Evolutionary conservation across 2,113 vertebrate species (phyloP), one percentile per base, ranked within the genome.

Genomic region (Trogon melanurus): DNA sequence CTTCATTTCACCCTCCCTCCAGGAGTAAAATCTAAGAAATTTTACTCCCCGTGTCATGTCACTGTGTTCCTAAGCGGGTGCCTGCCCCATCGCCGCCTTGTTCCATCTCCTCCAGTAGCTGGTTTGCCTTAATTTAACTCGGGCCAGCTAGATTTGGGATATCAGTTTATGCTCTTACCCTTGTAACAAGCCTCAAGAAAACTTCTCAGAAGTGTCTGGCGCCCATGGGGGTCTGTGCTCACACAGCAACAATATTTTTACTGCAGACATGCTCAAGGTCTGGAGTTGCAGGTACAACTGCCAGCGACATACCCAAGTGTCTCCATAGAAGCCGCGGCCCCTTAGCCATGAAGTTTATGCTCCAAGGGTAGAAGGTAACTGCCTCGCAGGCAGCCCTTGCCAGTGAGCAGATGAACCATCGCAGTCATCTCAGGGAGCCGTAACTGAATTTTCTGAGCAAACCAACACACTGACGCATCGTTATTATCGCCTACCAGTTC

Each of bases 41-140:
- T 13, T 41, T 41, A 41, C 41, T 41, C 41, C 23, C 0, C 19
- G 5, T 56, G 0, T 11, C 2, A 10, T 2, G 23, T 9, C 0
- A 0, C 47, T 17, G 73, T 0, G 6, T 27, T 22, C 58, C 47
- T 9, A 11, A 2, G 6, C 1, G 3, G 30, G 48, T 6, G 13
- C 22, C 25, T 26, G 26, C 2, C 80, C 36, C 57, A 30, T 5
- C 53, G n/a, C 8, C 17, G 16, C 18, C n/a, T 23, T 44, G 7
- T 7, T 32, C 11, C 38, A 50, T 8, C 57, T 48, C 23, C 23
- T 85, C 75, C 61, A 69, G 51, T 51, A 81, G 25, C 65, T 51
- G 16, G 1, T 76, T 65, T 78, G 58, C 36, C 41, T 61, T 9
- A 13, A 38, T 67, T 73, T n/a, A 54, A 32, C 12, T 15, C 53